These are phyloP conservation scores for Drosophila sproati DNA, from an alignment of 1,140 invertebrate genomes.

Conservation along the genomic window DNA sequence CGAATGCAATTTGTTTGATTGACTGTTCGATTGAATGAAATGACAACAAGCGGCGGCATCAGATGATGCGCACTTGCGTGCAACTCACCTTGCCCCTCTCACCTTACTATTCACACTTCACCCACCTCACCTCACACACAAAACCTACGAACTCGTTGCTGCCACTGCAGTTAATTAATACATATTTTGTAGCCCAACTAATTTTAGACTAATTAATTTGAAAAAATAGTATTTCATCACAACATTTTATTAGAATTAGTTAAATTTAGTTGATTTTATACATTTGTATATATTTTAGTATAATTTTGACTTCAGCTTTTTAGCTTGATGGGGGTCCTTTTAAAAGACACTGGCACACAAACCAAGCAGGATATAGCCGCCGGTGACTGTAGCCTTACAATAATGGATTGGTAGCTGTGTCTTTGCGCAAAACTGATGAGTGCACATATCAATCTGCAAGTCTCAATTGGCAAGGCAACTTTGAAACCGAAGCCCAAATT, in stretches of 20 bases:
- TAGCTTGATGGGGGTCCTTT: too few relatives aligned
- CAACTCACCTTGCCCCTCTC: background rate
- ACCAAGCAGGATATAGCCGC: too few relatives aligned
- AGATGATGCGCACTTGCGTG: conserved; percentile 29
- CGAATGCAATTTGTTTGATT: conserved; percentile 81
- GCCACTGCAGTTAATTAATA: background rate
- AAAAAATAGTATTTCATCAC: too few relatives aligned
- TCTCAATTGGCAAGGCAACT: conserved; percentile 1
- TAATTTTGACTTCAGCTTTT: too few relatives aligned
- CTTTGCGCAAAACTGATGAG: background rate
- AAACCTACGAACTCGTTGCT: too few relatives aligned
- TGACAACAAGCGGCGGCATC: conserved; percentile 46
- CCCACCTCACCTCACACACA: too few relatives aligned
- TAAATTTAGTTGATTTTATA: too few relatives aligned
- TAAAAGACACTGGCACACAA: too few relatives aligned
- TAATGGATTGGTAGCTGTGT: background rate
- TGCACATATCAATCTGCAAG: background rate
- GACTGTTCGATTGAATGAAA: conserved; percentile 79
- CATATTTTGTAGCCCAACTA: background rate
- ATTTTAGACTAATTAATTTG: too few relatives aligned
- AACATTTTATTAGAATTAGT: too few relatives aligned
- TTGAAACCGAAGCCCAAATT: background rate
- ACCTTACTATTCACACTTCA: background rate
- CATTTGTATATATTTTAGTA: too few relatives aligned
- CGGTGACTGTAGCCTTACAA: too few relatives aligned